A percentile compares a stretch with the other conserved stretches of the same genome.
Evolutionary conservation across 2,113 vertebrate genomes (phyloP).

Genomic region (Caracal caracal): DNA sequence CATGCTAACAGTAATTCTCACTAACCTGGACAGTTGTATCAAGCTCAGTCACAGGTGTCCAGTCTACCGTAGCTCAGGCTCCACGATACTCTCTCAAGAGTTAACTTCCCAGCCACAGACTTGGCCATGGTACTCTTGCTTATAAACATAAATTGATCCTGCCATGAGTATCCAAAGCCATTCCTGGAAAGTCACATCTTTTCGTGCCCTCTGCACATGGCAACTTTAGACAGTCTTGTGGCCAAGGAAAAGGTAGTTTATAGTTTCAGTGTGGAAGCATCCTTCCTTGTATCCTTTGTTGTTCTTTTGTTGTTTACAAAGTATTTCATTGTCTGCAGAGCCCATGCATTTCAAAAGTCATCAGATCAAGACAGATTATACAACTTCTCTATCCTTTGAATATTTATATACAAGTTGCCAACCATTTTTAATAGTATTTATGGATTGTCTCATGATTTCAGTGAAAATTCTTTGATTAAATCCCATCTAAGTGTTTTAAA

Average conservation of each 20-base stretch:
- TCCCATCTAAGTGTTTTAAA: constrained; percentile 48
- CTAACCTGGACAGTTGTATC: not conserved
- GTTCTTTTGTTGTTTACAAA: not conserved
- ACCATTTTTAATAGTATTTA: constrained; percentile 21
- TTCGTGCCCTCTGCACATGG: not conserved
- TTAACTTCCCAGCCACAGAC: not conserved
- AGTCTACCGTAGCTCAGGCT: not conserved
- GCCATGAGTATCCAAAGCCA: not conserved
- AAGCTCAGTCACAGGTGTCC: not conserved
- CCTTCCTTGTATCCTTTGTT: not conserved
- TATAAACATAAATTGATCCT: not conserved
- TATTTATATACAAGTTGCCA: not conserved
- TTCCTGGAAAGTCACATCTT: not conserved
- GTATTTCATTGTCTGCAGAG: not conserved
- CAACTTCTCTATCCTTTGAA: not conserved
- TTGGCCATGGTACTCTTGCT: not conserved
- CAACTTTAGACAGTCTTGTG: not conserved
- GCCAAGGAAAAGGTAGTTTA: not conserved
- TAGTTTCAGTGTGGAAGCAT: not conserved
- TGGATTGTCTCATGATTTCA: constrained; percentile 52
- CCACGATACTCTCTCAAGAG: not conserved
- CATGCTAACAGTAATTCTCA: not conserved
- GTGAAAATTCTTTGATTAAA: constrained; percentile 56
- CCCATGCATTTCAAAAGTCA: not conserved
- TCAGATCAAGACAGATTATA: not conserved